phyloP scores from a whole-genome alignment of 2,888 invertebrate species.

The Parnassius smintheus region DNA sequence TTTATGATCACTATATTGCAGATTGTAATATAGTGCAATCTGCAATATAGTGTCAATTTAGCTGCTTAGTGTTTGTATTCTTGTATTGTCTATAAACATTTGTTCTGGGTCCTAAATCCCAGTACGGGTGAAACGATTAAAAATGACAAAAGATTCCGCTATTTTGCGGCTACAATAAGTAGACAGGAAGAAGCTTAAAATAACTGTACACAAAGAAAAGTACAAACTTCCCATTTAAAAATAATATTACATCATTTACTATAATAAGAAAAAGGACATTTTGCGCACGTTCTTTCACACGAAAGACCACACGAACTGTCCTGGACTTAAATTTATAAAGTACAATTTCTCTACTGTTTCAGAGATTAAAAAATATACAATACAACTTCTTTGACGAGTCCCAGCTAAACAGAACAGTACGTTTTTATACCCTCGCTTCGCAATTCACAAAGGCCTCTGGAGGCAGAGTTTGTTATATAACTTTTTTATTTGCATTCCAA shows the following conservation, averaged over 20 bases:
- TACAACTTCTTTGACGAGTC: conserved; percentile 21
- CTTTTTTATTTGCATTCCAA: conserved; percentile 34
- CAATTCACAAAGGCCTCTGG: conserved; percentile 31
- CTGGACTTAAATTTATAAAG: conserved; percentile 12
- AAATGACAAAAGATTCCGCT: no score
- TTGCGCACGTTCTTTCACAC: no score
- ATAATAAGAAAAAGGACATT: no score
- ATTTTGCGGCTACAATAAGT: no score
- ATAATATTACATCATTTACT: background rate
- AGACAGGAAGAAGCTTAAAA: no score
- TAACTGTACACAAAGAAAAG: background rate
- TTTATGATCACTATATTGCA: no score
- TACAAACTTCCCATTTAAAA: background rate
- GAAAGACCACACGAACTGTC: background rate
- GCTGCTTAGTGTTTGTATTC: no score
- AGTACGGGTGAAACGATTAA: no score
- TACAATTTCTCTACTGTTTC: background rate
- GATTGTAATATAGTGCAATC: no score
- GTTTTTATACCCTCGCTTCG: conserved; percentile 38
- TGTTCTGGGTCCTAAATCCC: no score
- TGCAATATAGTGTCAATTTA: no score
- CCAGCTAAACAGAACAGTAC: conserved; percentile 15
- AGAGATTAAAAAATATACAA: conserved; percentile 23
- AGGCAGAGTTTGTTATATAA: conserved; percentile 29
- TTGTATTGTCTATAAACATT: no score